Evolutionary conservation across 30 jellyfish, hydroid and myxozoan species (phyloP), one percentile per base, ranked within the genome.

Genomic region (Haliclystus octoradiatus): DNA sequence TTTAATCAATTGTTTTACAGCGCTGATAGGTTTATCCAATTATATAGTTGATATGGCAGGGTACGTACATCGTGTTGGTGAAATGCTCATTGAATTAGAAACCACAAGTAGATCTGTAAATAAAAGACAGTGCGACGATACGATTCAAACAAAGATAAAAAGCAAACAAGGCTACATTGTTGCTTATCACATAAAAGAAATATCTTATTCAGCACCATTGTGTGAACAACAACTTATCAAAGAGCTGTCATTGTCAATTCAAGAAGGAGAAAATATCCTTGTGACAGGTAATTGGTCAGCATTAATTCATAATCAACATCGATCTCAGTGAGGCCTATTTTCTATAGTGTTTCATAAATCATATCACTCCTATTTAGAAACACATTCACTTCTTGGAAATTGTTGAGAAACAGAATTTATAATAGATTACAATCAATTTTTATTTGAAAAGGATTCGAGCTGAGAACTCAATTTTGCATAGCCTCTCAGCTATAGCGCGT

Each of bases 41-140:
- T 68, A 79, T 50, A 71, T 81, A 33, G 74, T 92, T 9, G 97
- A 87, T 34, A 62, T 87, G 25, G 92, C 88, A 63, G 97, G 97
- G 0, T 87, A 87, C 70, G 63, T 88, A 25, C 97, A 87, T 63
- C 94, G 97, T 61, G 69, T 87, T 46, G 94, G 94, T 2, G 94
- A 87, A 50, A 71, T 85, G 22, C 12, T 71, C 14, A 85, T 68
- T 26, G 70, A 64, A 5, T 33, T 85, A 62, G 40, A 31, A 9
- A 9, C 19, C 1, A 27, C 31, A 19, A 79, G 52, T 28, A 25
- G 71, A 25, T 64, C 33, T 24, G 70, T 83, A 64, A 64, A 50
- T 7, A 64, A 26, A 22, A 85, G 51, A 24, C n/a, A n/a, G n/a
- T n/a, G n/a, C n/a, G n/a, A n/a, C n/a, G n/a, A n/a, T n/a, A n/a